Evolutionary conservation across 1,140 invertebrate species (phyloP), one percentile per base, ranked within the genome.

Genomic region (Saccostrea echinata): DNA sequence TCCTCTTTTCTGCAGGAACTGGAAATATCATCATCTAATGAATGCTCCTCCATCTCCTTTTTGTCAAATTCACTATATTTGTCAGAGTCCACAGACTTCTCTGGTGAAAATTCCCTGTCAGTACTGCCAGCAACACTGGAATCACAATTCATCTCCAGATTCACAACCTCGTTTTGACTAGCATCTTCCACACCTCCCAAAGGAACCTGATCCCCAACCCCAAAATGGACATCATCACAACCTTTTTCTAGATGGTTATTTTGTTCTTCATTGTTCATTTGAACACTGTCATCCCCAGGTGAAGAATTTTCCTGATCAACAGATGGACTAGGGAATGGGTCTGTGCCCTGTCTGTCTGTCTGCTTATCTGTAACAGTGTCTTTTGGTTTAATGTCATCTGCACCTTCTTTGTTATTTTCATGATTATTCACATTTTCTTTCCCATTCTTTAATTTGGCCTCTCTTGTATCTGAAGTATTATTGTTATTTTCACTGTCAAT

Each of bases 401-500:
- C 81, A 30, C 11, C 76, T 35, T 35, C 18, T 81, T 27, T 6
- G 16, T 51, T 4, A 51, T n/a, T 6, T 12, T 21, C 35, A 0
- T 52, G 16, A n/a, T 18, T 83, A 11, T 82, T 1, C 0, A 12
- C 27, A 33, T 33, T 83, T 53, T n/a, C 35, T 11, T 43, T 21
- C 81, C 12, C 16, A 18, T 24, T 80, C 16, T 53, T 11, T n/a
- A 16, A 43, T 21, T 61, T 61, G 0, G 43, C 43, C 11, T 43
- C 43, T 43, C 43, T 0, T 21, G 3, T 61, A 9, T 76, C 68
- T 30, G 68, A 76, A 16, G 68, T 30, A 18, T 33, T 33, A 30
- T 76, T 76, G 24, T 76, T 76, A 76, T 76, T 76, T 76, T 76
- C 27, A 76, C 24, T 76, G 68, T 76, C 68, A 30, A 33, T 13